Base-by-base conservation (phyloP, 2,113 vertebrate genomes). In the Seriola quinqueradiata region DNA sequence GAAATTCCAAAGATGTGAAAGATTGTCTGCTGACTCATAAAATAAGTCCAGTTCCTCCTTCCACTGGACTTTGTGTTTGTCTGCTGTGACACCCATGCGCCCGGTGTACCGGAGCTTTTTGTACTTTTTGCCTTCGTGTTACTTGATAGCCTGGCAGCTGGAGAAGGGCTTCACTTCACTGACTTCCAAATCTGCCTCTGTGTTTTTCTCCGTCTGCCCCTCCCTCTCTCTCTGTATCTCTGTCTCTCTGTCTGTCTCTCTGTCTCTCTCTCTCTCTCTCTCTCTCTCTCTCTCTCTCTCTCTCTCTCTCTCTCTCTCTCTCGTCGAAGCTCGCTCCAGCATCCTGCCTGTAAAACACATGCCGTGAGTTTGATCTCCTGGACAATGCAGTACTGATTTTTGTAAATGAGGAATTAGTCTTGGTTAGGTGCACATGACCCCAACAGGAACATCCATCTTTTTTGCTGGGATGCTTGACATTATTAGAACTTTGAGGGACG, bases 101-200 rank as follows among this genome's bases (percentile, higher is more conserved):
- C 70, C 42, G 58, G 52, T 78, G 70, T 38, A 74, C 32, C 19
- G 17, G 58, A 79, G 42, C 42, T 63, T 82, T 82, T 79, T 89
- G 54, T 90, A 90, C 77, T 85, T 81, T 60, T 83, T 79, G 75
- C 80, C 70, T 85, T 82, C 59, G 70, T 81, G 84, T 86, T 81
- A 84, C 88, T 63, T 44, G 13, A 86, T 77, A 67, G 79, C 60
- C 75, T 78, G 83, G 58, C 90, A 90, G 89, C 89, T 94, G 93
- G 86, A 88, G 87, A 94, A 92, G 9, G 25, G 34, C 75, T 93
- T 90, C 42, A 48, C 75, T 93, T 90, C 64, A 54, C 34, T 81
- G 81, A 85, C 72, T 79, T 70, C 46, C 67, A 85, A 88, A 82
- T 52, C 58, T 5, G 38, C 68, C 46, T 63, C 21, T 75, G 55